These are phyloP conservation scores for Drosophila mimica DNA, from an alignment of 2,888 invertebrate genomes.

Conservation along the genomic window DNA sequence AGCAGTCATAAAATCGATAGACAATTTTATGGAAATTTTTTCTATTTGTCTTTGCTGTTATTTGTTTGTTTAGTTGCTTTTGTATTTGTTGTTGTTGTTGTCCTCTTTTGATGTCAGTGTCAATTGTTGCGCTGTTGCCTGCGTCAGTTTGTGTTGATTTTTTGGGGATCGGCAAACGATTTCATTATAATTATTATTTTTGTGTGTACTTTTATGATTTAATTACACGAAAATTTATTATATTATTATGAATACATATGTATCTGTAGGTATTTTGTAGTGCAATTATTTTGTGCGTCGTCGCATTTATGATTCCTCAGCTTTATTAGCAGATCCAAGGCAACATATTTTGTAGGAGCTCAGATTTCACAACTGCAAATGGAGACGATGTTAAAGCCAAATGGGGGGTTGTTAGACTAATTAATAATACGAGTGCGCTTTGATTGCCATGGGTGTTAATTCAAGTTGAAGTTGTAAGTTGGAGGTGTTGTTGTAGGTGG, in stretches of 20 bases:
- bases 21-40: slow-evolving; percentile 68
- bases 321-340: slow-evolving; percentile 47
- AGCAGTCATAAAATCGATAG: slow-evolving; percentile 62
- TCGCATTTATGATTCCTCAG: slow-evolving; percentile 66
- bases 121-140: slow-evolving; percentile 63
- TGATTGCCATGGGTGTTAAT: slow-evolving; percentile 23
- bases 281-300: slow-evolving; percentile 69
- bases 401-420: slow-evolving; percentile 67
- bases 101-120: slow-evolving; percentile 72
- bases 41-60: slow-evolving; percentile 40
- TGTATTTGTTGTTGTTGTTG: slow-evolving; percentile 23
- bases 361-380: slow-evolving; percentile 64
- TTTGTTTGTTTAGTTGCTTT: slow-evolving; percentile 17
- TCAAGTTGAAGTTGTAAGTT: slow-evolving; percentile 1
- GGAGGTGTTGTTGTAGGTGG: slow-evolving; percentile 48
- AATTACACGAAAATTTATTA: slow-evolving; percentile 68
- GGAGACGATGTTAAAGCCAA: slow-evolving; percentile 4
- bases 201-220: slow-evolving; percentile 68
- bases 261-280: slow-evolving; percentile 39
- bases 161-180: slow-evolving; percentile 70
- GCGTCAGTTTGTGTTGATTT: slow-evolving; percentile 53
- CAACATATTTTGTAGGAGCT: slow-evolving; percentile 13
- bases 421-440: slow-evolving; percentile 61
- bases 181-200: slow-evolving; percentile 46
- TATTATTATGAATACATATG: slow-evolving; percentile 39